Evolutionary conservation across 2,888 invertebrate genomes (phyloP).

Genomic region (Endotricha flammealis): DNA sequence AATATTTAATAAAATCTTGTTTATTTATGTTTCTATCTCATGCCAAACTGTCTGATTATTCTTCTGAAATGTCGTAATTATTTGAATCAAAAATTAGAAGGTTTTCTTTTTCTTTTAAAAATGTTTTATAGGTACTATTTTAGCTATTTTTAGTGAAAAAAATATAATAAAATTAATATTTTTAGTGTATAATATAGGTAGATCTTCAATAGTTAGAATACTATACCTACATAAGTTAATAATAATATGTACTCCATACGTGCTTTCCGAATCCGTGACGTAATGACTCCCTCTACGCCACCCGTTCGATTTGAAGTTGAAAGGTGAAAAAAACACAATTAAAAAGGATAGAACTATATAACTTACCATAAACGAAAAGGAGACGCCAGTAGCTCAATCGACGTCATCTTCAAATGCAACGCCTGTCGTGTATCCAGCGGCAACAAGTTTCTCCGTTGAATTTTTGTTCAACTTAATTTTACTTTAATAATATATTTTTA

Average conservation of each 20-base stretch:
- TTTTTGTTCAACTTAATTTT: slow-evolving; percentile 10
- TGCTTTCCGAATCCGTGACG: slow-evolving; percentile 58
- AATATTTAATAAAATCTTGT: too few species aligned
- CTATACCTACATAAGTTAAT: slow-evolving; percentile 13
- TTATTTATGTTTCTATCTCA: too few species aligned
- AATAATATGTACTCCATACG: slow-evolving; percentile 33
- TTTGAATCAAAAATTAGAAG: too few species aligned
- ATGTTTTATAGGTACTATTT: too few species aligned
- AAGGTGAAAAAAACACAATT: slow-evolving; percentile 45
- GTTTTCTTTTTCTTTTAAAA: too few species aligned
- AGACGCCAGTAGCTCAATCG: slow-evolving; percentile 60
- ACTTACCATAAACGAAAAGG: slow-evolving; percentile 61
- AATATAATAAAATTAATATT: slow-evolving; percentile 6
- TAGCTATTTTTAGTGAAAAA: too few species aligned
- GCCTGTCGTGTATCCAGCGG: slow-evolving; percentile 55
- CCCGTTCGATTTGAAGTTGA: slow-evolving; percentile 56
- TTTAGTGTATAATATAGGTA: slow-evolving; percentile 1
- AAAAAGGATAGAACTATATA: slow-evolving; percentile 56
- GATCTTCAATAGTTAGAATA: slow-evolving; percentile 9
- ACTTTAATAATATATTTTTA: slow-evolving; percentile 6
- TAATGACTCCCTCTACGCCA: slow-evolving; percentile 52
- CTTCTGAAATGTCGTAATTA: too few species aligned
- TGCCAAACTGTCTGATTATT: too few species aligned
- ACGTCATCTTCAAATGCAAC: slow-evolving; percentile 64
- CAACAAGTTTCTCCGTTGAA: slow-evolving; percentile 46